Evolutionary conservation across 2,113 vertebrate genomes (phyloP), one percentile per base, ranked within the genome.

Genomic region (Cebus imitator): DNA sequence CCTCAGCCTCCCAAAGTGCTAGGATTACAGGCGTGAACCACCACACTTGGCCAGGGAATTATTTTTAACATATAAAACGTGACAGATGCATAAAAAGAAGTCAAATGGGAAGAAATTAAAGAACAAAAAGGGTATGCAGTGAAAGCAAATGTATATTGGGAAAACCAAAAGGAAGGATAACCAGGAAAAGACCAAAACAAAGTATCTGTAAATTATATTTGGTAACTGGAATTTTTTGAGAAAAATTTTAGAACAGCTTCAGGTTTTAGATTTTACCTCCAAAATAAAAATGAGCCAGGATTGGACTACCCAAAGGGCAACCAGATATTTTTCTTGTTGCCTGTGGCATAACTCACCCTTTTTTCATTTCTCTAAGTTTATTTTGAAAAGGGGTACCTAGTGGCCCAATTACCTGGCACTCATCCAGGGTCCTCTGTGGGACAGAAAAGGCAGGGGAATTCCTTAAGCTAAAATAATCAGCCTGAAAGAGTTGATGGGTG

Each of bases 251-350:
- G 52, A 86, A 61, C 13, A 52, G 11, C 79, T 94, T 90, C 57
- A 83, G 11, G 27, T 20, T 92, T 87, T 94, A 97, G 43, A 75
- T 30, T 73, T 75, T 81, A 81, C 91, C 11, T 85, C 66, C n/a
- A 92, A 82, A 90, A 90, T 78, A 80, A 91, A 81, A 91, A 35
- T 21, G 8, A 72, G 55, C 7, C 66, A 64, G 17, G 35, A 8
- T 17, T 80, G 37, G 35, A 37, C 82, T 72, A 78, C 7, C 73
- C 48, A 94, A 57, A 94, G 37, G 32, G 37, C 52, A 81, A 30
- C 87, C 20, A 87, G 75, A 35, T 87, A 64, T 96, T 87, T 91
- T 72, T 68, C 50, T 87, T 58, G 55, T 85, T 66, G 23, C 18
- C 25, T 75, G 79, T 80, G 18, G 45, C 3, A 85, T 68, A 70